Base-by-base conservation (phyloP, 2,797 vertebrate species). In the Mionectes olivaceus region DNA sequence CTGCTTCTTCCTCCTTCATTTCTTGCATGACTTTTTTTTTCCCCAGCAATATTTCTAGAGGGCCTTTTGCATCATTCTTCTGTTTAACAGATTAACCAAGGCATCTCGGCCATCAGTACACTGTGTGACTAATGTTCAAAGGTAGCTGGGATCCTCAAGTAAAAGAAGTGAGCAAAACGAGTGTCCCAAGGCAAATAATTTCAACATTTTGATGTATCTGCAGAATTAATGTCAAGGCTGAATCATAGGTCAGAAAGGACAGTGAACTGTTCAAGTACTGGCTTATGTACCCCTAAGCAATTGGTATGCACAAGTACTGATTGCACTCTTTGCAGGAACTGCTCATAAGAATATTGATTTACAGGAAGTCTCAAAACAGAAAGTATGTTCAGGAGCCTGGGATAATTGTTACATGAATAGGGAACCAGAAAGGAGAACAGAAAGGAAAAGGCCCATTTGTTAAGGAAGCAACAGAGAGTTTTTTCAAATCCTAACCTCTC, bases 341-440 rank as follows among this genome's bases (percentile, higher is more conserved):
- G 22, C 74, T 90, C 1, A 3, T 43, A 87, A 91, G 57, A 52
- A 81, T 85, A 83, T 44, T 49, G 24, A 83, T 91, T 95, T 93
- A 89, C 50, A 76, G 52, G 84, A 81, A 79, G 46, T 83, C 90
- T 80, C 60, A 92, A 94, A 97, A 97, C 75, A 5, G 21, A 90
- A 94, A 94, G 55, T 41, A 17, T 46, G 24, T n/a, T 83, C 56
- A 64, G 74, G 84, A 96, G 90, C 69, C 87, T 90, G 86, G 93
- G 94, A 93, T 91, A 89, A 92, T 70, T 76, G 55, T 92, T 65
- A 85, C 15, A 4, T 94, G 59, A 89, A 96, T 91, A 92, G 70
- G 87, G 96, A 97, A 97, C 90, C 84, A 97, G 95, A 97, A 97
- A 94, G 61, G 59, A 95, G 94, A 97, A 96, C 95, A 96, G 97